phyloP scores from a whole-genome alignment of 1,140 invertebrate species.

The Achroia grisella region DNA sequence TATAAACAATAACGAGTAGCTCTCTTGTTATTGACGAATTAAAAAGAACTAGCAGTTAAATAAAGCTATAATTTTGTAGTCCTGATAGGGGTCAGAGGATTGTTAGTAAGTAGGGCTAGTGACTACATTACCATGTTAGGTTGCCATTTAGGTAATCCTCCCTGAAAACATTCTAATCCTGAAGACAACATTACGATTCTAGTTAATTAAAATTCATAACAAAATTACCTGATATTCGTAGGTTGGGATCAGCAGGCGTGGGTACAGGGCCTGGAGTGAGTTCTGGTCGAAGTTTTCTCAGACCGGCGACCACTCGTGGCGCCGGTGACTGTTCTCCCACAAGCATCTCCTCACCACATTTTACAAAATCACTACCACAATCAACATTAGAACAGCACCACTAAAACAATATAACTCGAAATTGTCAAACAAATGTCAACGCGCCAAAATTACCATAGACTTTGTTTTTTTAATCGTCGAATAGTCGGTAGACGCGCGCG shows the following conservation, averaged over 20 bases:
- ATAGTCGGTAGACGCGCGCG: conserved; percentile 56
- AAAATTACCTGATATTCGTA: conserved; percentile 68
- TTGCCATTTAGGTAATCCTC: too few species aligned
- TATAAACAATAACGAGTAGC: too few species aligned
- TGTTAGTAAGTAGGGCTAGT: too few species aligned
- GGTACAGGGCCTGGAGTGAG: conserved; percentile 58
- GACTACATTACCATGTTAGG: too few species aligned
- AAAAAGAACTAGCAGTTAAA: too few species aligned
- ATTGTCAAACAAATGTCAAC: conserved; percentile 16
- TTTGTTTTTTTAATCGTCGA: conserved; percentile 51
- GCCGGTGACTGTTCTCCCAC: conserved; percentile 66
- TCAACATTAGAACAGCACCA: conserved; percentile 30
- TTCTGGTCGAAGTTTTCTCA: conserved; percentile 61
- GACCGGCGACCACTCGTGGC: conserved; percentile 66
- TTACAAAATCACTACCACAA: conserved; percentile 39
- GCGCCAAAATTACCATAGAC: conserved; percentile 25
- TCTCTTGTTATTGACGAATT: too few species aligned
- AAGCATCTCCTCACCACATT: conserved; percentile 62
- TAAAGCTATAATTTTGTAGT: too few species aligned
- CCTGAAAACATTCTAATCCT: too few species aligned
- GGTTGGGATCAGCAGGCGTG: conserved; percentile 54
- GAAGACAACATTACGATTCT: too few species aligned
- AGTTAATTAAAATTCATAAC: too few species aligned
- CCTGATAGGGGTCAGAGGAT: too few species aligned
- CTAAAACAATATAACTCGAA: conserved; percentile 7